phyloP scores from a whole-genome alignment of 1,140 invertebrate genomes.

The Matsumurasca onukii region DNA sequence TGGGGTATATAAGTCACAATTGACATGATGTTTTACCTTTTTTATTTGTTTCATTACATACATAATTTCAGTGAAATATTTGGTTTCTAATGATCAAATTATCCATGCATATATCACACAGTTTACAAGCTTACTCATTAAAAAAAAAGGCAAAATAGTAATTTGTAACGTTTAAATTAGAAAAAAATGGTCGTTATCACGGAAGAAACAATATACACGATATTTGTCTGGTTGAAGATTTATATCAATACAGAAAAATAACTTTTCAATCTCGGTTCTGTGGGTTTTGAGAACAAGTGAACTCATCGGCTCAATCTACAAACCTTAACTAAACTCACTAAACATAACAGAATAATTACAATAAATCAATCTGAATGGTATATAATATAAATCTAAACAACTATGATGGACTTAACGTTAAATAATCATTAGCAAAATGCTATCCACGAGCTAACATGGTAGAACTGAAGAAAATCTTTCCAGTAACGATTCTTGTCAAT shows the following conservation, averaged over 20 bases:
- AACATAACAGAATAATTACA: constrained; percentile 10
- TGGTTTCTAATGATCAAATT: constrained; percentile 14
- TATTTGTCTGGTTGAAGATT: too few species aligned
- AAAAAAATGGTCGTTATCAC: too few species aligned
- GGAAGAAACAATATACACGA: too few species aligned
- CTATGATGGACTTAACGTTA: constrained; percentile 9
- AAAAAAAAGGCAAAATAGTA: too few species aligned
- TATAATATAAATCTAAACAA: constrained; percentile 17
- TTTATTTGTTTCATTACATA: constrained; percentile 20
- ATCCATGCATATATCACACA: constrained; percentile 16
- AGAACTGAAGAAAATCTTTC: constrained; percentile 22
- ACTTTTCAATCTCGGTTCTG: constrained; percentile 10
- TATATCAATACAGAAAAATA: too few species aligned
- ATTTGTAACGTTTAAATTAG: too few species aligned
- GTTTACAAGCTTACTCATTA: constrained; percentile 4
- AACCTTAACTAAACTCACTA: constrained; percentile 1
- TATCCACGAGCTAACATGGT: constrained; percentile 10
- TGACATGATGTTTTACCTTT: constrained; percentile 11
- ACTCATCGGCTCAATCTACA: constrained; percentile 4
- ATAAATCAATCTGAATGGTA: constrained; percentile 7
- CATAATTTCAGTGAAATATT: constrained; percentile 18
- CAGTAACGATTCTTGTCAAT: constrained; percentile 19
- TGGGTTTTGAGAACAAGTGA: background rate
- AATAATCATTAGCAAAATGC: constrained; percentile 12
- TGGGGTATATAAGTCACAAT: too few species aligned